Evolutionary conservation across 2,113 vertebrate genomes (phyloP).

Genomic region (Cyanoliseus patagonus): DNA sequence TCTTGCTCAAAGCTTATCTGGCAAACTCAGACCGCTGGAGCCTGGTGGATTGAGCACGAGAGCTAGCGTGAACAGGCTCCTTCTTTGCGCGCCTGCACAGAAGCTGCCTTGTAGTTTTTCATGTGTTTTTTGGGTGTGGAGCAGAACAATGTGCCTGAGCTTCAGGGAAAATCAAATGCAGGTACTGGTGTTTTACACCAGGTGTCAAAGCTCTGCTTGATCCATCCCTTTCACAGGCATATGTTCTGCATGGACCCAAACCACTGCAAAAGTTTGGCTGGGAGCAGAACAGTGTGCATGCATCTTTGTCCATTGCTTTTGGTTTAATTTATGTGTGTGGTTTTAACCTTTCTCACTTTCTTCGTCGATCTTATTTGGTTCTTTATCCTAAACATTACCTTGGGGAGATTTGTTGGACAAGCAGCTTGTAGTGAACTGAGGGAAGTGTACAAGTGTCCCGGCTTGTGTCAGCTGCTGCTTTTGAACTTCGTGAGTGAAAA

Average conservation of each 20-base stretch:
- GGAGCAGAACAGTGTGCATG: not conserved
- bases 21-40: conserved; percentile 19
- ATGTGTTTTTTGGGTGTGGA: not conserved
- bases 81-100: not conserved
- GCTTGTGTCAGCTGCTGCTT: not conserved
- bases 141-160: not conserved
- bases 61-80: not conserved
- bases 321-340: not conserved
- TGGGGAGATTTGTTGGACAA: not conserved
- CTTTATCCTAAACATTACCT: not conserved
- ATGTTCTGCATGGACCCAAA: not conserved
- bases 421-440: not conserved
- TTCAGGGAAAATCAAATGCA: not conserved
- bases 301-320: not conserved
- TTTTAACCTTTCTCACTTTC: not conserved
- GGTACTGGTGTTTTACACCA: not conserved
- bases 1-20: conserved; percentile 55
- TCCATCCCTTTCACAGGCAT: accelerated
- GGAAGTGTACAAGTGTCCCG: not conserved
- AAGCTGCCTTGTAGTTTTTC: not conserved
- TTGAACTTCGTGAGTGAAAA: not conserved
- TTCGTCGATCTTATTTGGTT: not conserved
- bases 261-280: not conserved
- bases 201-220: not conserved
- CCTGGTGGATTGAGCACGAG: not conserved